Percentiles rank a stretch among this genome's conserved stretches.
Evolutionary conservation across 2,888 invertebrate genomes (phyloP).

Genomic region (Heptascelio sp.): DNA sequence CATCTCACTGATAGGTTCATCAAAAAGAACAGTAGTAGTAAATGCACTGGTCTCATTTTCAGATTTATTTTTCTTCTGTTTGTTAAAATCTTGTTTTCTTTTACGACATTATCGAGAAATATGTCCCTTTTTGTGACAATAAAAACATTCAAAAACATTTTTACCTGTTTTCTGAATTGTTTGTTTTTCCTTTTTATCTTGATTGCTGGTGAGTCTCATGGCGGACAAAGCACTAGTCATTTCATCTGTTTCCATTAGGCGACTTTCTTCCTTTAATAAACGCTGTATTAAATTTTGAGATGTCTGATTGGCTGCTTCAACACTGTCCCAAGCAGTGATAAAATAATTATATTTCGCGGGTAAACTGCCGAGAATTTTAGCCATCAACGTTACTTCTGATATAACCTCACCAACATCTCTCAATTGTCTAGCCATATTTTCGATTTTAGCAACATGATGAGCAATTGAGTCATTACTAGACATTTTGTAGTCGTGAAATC

Average conservation of each 20-base stretch:
- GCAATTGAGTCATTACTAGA: constrained; percentile 59
- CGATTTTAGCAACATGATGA: constrained; percentile 66
- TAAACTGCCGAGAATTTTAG: constrained; percentile 71
- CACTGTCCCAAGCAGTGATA: constrained; percentile 70
- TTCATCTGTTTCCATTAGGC: not conserved
- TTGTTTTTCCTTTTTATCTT: no score
- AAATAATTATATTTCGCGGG: constrained; percentile 67
- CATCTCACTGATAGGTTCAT: not conserved
- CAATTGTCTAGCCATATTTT: constrained; percentile 67
- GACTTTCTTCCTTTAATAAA: constrained; percentile 6
- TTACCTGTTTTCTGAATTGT: not conserved
- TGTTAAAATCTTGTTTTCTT: not conserved
- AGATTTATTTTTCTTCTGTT: not conserved
- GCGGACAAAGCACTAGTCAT: not conserved
- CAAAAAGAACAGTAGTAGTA: not conserved
- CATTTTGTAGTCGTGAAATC: constrained; percentile 70
- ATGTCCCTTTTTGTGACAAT: constrained; percentile 28
- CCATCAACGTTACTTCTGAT: constrained; percentile 55
- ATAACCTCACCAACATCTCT: constrained; percentile 65
- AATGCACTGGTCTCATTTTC: not conserved
- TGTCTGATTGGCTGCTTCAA: not conserved
- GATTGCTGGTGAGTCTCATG: not conserved
- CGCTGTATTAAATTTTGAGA: not conserved
- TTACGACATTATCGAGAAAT: not conserved
- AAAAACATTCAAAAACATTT: constrained; percentile 11